Evolutionary conservation across 2,888 invertebrate genomes (phyloP).

Genomic region (Acanthosepion pharaonis): DNA sequence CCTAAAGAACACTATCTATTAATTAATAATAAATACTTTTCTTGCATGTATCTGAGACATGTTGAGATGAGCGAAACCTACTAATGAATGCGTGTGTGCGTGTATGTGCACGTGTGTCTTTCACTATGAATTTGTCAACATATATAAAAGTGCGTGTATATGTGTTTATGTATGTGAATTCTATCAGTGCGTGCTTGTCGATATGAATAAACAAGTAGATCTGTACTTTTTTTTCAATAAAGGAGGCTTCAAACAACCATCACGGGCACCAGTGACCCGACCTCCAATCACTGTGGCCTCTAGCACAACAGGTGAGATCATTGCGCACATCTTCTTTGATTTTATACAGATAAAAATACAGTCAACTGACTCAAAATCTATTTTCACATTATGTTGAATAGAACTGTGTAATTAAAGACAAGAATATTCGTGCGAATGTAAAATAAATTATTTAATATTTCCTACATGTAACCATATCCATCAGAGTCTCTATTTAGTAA

Average conservation of each 20-base stretch:
- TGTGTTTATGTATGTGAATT: not conserved
- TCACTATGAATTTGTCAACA: not conserved
- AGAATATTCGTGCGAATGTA: too few species aligned
- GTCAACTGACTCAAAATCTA: too few species aligned
- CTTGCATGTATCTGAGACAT: too few species aligned
- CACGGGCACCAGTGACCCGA: conserved; percentile 4
- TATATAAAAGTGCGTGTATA: not conserved
- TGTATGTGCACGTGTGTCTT: not conserved
- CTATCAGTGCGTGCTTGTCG: not conserved
- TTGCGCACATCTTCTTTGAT: not conserved
- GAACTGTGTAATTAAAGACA: too few species aligned
- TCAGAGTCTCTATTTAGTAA: too few species aligned
- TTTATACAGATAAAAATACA: not conserved
- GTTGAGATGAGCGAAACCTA: too few species aligned
- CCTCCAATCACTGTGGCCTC: not conserved
- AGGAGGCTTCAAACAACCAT: not conserved
- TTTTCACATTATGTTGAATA: too few species aligned
- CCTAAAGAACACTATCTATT: too few species aligned
- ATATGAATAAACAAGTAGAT: not conserved
- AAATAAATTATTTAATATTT: too few species aligned
- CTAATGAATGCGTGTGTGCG: not conserved
- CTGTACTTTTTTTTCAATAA: not conserved
- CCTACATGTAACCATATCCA: too few species aligned
- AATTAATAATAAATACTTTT: not conserved
- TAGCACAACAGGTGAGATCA: not conserved